These are phyloP conservation scores for Pseudopleuronectes americanus DNA, from an alignment of 2,797 vertebrate species.

Conservation along the genomic window DNA sequence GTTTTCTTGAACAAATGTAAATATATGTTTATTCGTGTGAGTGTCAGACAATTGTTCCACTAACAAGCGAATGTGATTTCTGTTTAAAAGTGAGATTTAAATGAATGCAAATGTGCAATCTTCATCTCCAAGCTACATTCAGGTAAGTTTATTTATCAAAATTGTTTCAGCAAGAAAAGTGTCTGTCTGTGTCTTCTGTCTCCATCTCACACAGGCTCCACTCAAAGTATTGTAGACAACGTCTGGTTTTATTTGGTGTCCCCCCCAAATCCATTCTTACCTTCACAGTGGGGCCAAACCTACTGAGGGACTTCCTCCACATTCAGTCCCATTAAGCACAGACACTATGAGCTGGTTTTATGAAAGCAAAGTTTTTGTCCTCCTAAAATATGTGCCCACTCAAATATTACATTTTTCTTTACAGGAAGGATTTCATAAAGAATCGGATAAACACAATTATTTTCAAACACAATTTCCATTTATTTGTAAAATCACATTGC, in stretches of 20 bases:
- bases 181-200: not conserved
- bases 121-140: not conserved
- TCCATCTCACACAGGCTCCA: not conserved
- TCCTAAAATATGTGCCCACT: not conserved
- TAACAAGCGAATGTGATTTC: not conserved
- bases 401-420: too few relatives aligned
- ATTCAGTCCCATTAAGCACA: too few relatives aligned
- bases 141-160: too few relatives aligned
- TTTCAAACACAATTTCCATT: constrained; percentile 5
- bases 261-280: not conserved
- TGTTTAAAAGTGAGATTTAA: not conserved
- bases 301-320: too few relatives aligned
- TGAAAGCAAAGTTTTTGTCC: not conserved
- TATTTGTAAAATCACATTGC: not conserved
- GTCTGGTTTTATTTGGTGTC: not conserved
- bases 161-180: not conserved
- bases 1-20: not conserved
- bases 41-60: not conserved
- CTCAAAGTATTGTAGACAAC: constrained; percentile 8
- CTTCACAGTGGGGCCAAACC: not conserved
- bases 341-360: too few relatives aligned
- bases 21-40: not conserved
- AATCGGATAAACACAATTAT: too few relatives aligned
- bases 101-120: not conserved
- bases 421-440: too few relatives aligned